Evolutionary conservation across 23 tunicate species (phyloP), one percentile per base, ranked within the genome.

Genomic region (Halocynthia aurantium): DNA sequence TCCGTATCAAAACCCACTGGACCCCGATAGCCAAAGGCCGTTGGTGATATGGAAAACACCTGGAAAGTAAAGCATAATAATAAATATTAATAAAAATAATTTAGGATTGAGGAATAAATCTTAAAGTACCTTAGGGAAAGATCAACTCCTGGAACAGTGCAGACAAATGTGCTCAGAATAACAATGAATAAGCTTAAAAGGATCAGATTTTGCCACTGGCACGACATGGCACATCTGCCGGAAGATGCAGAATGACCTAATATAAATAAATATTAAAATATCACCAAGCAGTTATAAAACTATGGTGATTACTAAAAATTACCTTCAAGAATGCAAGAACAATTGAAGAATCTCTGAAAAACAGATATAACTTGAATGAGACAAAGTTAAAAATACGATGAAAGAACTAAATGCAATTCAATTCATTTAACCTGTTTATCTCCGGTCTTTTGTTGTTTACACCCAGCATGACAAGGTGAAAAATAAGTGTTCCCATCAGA

Each of bases 1-100:
- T 86, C 21, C 92, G 84, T 49, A 92, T 86, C 71, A 92, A 57
- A 53, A 92, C 83, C 98, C 98, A 92, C 67, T 92, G 98, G 18
- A 92, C 77, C 52, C 98, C 98, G 20, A 92, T 82, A 52, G 98
- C 86, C 7, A 92, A 76, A 6, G 98, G 79, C 10, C 98, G 92
- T 51, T 76, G 73, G 50, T 71, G 75, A 20, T 75, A 71, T 20
- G 88, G 92, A 63, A 92, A 92, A 56, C 88, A 92, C 73, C 98
- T 92, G 78, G 50, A 76, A 40, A 52, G 31, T 1, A 58, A 58
- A 13, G 17, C 63, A 58, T 58, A 58, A 58, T 58, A 13, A 13
- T 58, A 58, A 13, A 1, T n/a, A 58, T 13, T 13, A 58, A 58
- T 58, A 13, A 13, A 57, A 58, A 58, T 58, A 13, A n/a, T 31